These are phyloP conservation scores for Thecophora atra DNA, from an alignment of 2,888 invertebrate species.

Conservation along the genomic window DNA sequence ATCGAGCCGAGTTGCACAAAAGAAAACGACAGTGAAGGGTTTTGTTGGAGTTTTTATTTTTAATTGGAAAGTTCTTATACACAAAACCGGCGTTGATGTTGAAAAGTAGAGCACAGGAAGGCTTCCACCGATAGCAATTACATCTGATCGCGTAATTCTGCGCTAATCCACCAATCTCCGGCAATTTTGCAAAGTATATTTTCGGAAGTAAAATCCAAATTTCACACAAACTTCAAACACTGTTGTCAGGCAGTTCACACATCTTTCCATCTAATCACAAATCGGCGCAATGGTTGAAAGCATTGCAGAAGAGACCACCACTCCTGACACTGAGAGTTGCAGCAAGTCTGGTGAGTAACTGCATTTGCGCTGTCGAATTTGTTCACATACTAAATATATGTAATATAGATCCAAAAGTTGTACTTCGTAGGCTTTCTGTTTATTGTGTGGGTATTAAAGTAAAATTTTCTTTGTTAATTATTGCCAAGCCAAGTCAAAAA, in stretches of 20 bases:
- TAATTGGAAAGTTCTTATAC: neutral
- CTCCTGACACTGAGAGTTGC: conserved; percentile 54
- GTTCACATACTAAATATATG: conserved; percentile 56
- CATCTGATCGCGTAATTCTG: neutral
- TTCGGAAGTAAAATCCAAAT: no score
- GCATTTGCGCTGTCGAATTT: neutral
- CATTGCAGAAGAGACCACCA: conserved; percentile 70
- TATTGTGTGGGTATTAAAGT: neutral
- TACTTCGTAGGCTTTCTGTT: neutral
- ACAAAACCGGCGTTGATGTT: conserved; percentile 9
- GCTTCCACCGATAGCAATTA: neutral
- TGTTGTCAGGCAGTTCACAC: neutral
- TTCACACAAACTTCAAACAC: neutral
- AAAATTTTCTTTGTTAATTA: no score
- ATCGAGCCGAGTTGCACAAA: neutral
- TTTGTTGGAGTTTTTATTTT: conserved; percentile 1
- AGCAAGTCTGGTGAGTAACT: conserved; percentile 55
- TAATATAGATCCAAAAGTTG: conserved; percentile 51
- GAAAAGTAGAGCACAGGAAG: neutral
- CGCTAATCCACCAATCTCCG: conserved; percentile 11
- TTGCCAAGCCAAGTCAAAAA: no score
- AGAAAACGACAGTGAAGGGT: neutral
- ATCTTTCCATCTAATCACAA: conserved; percentile 5
- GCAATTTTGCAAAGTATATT: conserved; percentile 16
- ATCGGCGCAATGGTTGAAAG: conserved; percentile 70